Percentiles rank a stretch among this genome's conserved stretches.
Evolutionary conservation across 2,888 invertebrate genomes (phyloP).

Genomic region (Leptinotarsa rubiginosa): DNA sequence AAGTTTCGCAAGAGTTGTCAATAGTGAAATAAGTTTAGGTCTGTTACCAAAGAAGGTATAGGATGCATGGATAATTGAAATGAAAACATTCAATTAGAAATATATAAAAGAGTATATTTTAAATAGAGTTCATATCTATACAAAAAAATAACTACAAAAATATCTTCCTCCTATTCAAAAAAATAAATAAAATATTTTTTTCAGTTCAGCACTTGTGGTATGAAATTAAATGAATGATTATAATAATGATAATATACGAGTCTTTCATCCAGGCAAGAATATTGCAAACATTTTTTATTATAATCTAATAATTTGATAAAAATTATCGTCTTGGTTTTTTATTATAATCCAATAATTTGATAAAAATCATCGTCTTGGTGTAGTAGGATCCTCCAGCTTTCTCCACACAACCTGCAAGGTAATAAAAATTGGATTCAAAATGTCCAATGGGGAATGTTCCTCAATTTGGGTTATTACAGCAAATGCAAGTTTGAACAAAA

Average conservation of each 20-base stretch:
- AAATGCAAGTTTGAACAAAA: too few species aligned
- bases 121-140: constrained; percentile 14
- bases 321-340: constrained; percentile 62
- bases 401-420: constrained; percentile 84
- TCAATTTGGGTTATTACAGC: too few species aligned
- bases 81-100: background rate
- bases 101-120: constrained; percentile 18
- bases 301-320: background rate
- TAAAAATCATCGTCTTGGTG: constrained; percentile 48
- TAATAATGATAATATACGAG: constrained; percentile 3
- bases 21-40: too few species aligned
- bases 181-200: constrained; percentile 13
- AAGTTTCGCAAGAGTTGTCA: too few species aligned
- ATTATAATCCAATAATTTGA: constrained; percentile 65
- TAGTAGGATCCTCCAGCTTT: constrained; percentile 84
- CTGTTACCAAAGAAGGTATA: too few species aligned
- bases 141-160: constrained; percentile 13
- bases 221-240: constrained; percentile 8
- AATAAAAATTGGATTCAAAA: constrained; percentile 22
- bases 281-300: constrained; percentile 12
- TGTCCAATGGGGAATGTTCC: too few species aligned
- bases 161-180: constrained; percentile 9
- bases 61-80: background rate
- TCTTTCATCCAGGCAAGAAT: constrained; percentile 29
- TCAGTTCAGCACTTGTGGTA: constrained; percentile 14